Evolutionary conservation across 2,113 vertebrate species (phyloP), one percentile per base, ranked within the genome.

Genomic region (Pteruthius melanotis): DNA sequence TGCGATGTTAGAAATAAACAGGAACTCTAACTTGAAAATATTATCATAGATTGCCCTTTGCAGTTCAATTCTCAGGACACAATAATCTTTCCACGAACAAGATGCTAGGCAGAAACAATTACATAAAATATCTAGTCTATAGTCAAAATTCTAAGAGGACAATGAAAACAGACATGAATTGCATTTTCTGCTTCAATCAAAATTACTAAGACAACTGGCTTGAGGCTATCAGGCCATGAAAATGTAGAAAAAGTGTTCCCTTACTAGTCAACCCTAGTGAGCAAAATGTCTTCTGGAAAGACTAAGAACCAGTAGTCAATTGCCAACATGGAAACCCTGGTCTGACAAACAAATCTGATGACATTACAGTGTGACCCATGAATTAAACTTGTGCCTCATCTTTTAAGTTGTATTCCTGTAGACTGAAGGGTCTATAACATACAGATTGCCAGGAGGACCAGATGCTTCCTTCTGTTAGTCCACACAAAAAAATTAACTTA

Each of bases 21-120:
- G 42, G 74, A 89, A 90, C 24, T 68, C 26, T 85, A 74, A 79
- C 75, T 54, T 82, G 15, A 91, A 97, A 96, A 90, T 15, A 72
- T 40, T 71, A 20, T 63, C 52, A 89, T 74, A 84, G 49, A 88
- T 40, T 85, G 12, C 16, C 20, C 28, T 80, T 85, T 39, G 44
- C 69, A 81, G 57, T 75, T 66, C 75, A 93, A 0, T 60, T 93
- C 78, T 63, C 39, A 77, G 26, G 39, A 70, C 71, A 54, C 0
- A 52, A 60, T 87, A 65, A 94, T 69, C 42, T 91, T 86, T 50
- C 30, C 78, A 40, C 50, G 40, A 93, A 89, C 11, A 40, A 89
- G 83, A 65, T 23, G 37, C 7, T 64, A 77, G 23, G 21, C n/a
- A 95, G 57, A 78, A 94, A 65, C 5, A 14, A 80, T 83, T 83